Evolutionary conservation across 2,888 invertebrate species (phyloP).

Genomic region (Patella depressa): DNA sequence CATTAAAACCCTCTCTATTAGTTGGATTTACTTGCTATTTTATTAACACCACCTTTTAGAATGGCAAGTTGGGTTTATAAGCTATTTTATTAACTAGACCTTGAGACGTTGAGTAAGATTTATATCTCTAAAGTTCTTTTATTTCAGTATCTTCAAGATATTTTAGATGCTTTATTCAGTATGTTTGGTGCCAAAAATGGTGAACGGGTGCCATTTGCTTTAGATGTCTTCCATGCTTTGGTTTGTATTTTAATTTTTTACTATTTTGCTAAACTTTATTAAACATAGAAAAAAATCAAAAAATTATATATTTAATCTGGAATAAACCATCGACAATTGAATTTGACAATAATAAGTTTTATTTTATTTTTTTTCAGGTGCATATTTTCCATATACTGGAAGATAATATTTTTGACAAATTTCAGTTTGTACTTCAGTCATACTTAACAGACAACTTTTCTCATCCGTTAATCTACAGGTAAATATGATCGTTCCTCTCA

Average conservation of each 20-base stretch:
- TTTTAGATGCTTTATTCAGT: constrained; percentile 91
- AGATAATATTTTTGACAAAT: constrained; percentile 92
- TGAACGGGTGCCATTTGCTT: constrained; percentile 33
- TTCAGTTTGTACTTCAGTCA: constrained; percentile 92
- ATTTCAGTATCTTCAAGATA: constrained; percentile 87
- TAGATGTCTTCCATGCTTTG: constrained; percentile 90
- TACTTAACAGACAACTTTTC: constrained; percentile 96
- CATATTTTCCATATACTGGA: constrained; percentile 92
- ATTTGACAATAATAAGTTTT: neutral
- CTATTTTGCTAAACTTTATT: too few species aligned
- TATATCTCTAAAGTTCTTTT: neutral
- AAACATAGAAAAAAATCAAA: too few species aligned
- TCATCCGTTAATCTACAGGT: constrained; percentile 94
- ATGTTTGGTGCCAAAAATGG: constrained; percentile 82
- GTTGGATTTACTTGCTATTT: too few species aligned
- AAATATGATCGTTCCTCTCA: constrained; percentile 64
- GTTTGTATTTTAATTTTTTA: constrained; percentile 70
- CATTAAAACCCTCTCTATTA: too few species aligned
- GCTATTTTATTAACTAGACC: too few species aligned
- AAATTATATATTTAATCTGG: too few species aligned
- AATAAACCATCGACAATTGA: too few species aligned
- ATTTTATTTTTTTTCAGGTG: constrained; percentile 72
- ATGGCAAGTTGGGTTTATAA: too few species aligned
- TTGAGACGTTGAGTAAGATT: too few species aligned
- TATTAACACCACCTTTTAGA: too few species aligned